Conservation (phyloP, 2,888 invertebrate species). For the Bellardia pandia region DNA sequence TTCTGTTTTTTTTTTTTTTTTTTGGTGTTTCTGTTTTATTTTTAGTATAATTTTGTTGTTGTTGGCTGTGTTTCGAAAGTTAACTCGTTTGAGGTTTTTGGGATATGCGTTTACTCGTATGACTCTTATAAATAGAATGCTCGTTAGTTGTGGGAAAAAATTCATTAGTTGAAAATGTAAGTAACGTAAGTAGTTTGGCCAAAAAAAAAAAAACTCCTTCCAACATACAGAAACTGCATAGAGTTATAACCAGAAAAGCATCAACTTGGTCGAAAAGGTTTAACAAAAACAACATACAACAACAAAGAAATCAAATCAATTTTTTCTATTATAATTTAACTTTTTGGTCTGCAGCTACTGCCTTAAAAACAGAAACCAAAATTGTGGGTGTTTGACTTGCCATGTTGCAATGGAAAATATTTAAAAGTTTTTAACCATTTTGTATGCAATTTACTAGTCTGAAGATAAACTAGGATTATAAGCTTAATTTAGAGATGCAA, state of each 20-base stretch:
- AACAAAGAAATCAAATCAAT: constrained; percentile 23
- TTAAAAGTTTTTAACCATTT: constrained; percentile 26
- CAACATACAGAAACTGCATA: constrained; percentile 22
- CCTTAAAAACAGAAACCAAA: constrained; percentile 32
- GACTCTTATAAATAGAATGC: constrained; percentile 65
- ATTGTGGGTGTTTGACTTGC: constrained; percentile 59
- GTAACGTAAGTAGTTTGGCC: constrained; percentile 50
- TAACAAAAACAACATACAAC: constrained; percentile 14
- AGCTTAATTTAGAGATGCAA: constrained; percentile 30
- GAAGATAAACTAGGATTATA: constrained; percentile 55
- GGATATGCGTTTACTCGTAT: constrained; percentile 50
- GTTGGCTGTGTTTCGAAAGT: constrained; percentile 47
- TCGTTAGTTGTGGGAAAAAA: constrained; percentile 74
- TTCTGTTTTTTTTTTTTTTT: constrained; percentile 5
- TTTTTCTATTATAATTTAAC: constrained; percentile 51
- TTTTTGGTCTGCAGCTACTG: constrained; percentile 28
- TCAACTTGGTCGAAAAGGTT: constrained; percentile 42
- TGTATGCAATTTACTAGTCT: constrained; percentile 41
- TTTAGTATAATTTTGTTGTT: constrained; percentile 43
- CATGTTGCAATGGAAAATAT: constrained; percentile 10
- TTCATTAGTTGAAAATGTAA: constrained; percentile 71
- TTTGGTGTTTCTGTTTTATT: constrained; percentile 19
- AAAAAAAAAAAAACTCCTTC: neutral
- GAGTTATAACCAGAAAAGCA: constrained; percentile 27
- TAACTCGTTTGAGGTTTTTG: constrained; percentile 69